These are phyloP conservation scores for Ornithoptera priamus DNA, from an alignment of 2,888 invertebrate genomes.

Conservation along the genomic window DNA sequence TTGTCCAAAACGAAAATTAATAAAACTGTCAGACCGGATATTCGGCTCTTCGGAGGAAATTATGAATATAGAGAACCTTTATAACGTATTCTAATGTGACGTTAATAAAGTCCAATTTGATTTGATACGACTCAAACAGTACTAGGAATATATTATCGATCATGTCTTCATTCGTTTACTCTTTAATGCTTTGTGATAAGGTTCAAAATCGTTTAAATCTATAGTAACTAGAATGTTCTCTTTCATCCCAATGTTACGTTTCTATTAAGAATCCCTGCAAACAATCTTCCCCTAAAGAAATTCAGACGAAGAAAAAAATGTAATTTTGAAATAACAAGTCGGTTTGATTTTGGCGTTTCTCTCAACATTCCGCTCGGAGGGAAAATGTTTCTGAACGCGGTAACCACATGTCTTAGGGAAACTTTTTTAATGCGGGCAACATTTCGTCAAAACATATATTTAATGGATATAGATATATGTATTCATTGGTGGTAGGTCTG, in stretches of 20 bases:
- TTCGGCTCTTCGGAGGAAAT: conserved; percentile 34
- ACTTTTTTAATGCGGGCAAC: not conserved
- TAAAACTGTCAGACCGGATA: conserved; percentile 56
- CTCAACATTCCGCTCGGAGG: conserved; percentile 33
- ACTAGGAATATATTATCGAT: conserved; percentile 8
- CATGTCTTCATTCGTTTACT: not conserved
- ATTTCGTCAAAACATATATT: no score
- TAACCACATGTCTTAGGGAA: not conserved
- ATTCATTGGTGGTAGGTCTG: no score
- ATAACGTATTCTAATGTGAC: not conserved
- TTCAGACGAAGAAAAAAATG: conserved; percentile 50
- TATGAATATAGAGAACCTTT: conserved; percentile 22
- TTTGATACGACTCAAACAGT: not conserved
- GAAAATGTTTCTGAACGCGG: not conserved
- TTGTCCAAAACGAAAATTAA: conserved; percentile 55
- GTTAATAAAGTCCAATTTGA: not conserved
- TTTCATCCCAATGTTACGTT: conserved; percentile 53
- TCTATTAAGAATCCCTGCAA: conserved; percentile 61
- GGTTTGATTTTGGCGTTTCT: conserved; percentile 51
- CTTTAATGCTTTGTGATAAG: conserved; percentile 28
- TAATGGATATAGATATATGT: no score
- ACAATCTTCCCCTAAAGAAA: conserved; percentile 55
- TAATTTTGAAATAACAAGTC: conserved; percentile 67
- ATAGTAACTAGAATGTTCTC: conserved; percentile 32
- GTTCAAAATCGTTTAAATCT: conserved; percentile 28